These are phyloP conservation scores for Grus americana DNA, from an alignment of 2,113 vertebrate genomes.

Conservation along the genomic window DNA sequence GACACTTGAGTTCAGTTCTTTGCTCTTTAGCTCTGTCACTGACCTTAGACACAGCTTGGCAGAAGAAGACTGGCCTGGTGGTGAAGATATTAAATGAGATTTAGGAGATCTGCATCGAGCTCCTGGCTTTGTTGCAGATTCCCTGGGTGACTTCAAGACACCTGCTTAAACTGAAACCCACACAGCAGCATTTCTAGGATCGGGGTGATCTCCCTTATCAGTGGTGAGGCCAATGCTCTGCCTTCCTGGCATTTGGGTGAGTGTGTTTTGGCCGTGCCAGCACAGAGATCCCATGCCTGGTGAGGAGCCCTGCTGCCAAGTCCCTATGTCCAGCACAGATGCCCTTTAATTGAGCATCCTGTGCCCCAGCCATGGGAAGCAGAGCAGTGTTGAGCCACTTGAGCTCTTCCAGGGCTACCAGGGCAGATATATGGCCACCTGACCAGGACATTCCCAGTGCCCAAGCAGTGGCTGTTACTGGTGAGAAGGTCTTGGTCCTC, in stretches of 20 bases:
- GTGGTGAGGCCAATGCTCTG: not conserved
- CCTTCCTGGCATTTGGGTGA: not conserved
- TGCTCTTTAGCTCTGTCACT: not conserved
- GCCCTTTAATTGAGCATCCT: not conserved
- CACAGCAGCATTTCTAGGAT: not conserved
- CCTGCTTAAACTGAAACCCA: not conserved
- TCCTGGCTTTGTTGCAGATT: not conserved
- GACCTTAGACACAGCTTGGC: not conserved
- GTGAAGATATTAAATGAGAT: not conserved
- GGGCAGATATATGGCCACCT: not conserved
- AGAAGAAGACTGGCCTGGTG: not conserved
- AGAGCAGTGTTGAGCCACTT: not conserved
- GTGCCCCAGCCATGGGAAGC: not conserved
- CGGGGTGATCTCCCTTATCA: not conserved
- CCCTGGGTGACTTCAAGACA: not conserved
- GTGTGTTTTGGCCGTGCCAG: not conserved
- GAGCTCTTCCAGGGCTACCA: not conserved
- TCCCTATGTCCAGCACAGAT: rapidly evolving
- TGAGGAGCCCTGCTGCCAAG: not conserved
- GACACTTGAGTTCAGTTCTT: not conserved
- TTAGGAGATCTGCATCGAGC: not conserved
- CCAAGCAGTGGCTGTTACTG: not conserved
- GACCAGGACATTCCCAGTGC: not conserved
- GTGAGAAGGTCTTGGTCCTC: not conserved
- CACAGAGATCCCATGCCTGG: not conserved